A percentile compares a stretch with the other conserved stretches of the same genome.
Evolutionary conservation across 1,140 invertebrate genomes (phyloP).

Genomic region (Hyposmocoma kahamanoa): DNA sequence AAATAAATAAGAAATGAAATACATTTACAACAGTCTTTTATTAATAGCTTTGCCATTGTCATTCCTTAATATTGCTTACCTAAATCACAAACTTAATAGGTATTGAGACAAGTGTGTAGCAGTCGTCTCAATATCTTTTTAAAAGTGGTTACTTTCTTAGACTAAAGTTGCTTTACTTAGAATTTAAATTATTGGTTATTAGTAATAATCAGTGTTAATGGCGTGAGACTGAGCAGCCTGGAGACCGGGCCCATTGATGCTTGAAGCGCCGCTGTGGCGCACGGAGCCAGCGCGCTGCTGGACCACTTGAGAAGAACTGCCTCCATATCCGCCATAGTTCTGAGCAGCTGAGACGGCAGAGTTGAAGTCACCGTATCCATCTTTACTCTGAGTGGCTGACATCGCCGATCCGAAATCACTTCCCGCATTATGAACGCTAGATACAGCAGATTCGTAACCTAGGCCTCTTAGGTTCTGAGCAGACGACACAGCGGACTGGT

Average conservation of each 20-base stretch:
- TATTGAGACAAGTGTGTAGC: constrained; percentile 33
- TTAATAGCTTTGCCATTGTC: constrained; percentile 9
- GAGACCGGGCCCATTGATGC: constrained; percentile 46
- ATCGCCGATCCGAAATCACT: constrained; percentile 30
- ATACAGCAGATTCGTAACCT: constrained; percentile 33
- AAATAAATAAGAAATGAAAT: background rate
- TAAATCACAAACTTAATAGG: constrained; percentile 17
- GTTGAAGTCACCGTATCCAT: constrained; percentile 23
- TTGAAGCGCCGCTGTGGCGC: constrained; percentile 45
- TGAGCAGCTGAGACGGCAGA: constrained; percentile 37
- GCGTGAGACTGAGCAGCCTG: constrained; percentile 48
- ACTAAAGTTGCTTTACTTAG: background rate
- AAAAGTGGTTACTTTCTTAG: too few relatives aligned
- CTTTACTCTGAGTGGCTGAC: constrained; percentile 22
- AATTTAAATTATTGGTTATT: background rate
- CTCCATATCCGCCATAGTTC: constrained; percentile 33
- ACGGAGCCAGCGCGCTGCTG: constrained; percentile 31
- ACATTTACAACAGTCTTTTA: constrained; percentile 15
- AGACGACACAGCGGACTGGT: constrained; percentile 28
- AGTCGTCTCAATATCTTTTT: constrained; percentile 40
- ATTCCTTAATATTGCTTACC: background rate
- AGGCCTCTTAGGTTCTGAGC: constrained; percentile 24
- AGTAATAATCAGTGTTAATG: constrained; percentile 44
- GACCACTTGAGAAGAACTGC: constrained; percentile 37
- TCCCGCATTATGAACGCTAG: constrained; percentile 33